phyloP scores from a whole-genome alignment of 23 tunicate species.

The Styela clava region DNA sequence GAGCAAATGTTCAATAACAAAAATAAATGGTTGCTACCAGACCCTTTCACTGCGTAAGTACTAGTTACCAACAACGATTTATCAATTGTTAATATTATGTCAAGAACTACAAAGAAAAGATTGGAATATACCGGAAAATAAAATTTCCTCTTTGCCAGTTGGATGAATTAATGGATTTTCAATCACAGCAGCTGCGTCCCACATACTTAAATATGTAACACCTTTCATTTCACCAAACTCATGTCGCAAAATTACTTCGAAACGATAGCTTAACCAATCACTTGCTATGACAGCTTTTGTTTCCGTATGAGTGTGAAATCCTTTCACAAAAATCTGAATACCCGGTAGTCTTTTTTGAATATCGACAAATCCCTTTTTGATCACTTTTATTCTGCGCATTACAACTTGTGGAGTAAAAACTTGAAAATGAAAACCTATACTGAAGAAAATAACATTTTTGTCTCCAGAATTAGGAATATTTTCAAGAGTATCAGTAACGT shows the following conservation, averaged over 20 bases:
- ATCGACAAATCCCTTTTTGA: not conserved
- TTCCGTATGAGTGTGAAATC: constrained; percentile 10
- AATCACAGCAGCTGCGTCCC: not conserved
- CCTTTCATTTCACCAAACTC: not conserved
- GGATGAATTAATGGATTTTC: constrained; percentile 1
- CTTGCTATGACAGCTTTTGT: not conserved
- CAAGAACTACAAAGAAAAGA: not conserved
- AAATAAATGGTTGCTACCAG: too few species aligned
- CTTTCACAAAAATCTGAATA: constrained; percentile 12
- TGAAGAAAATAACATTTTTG: constrained; percentile 24
- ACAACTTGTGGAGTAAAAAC: constrained; percentile 18
- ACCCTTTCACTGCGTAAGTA: too few species aligned
- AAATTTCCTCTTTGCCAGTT: not conserved
- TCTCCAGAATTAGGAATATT: constrained; percentile 20
- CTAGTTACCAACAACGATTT: too few species aligned
- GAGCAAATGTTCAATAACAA: too few species aligned
- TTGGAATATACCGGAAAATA: not conserved
- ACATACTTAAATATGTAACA: not conserved
- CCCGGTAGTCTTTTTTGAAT: not conserved
- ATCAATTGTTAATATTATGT: too few species aligned
- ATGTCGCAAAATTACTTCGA: constrained; percentile 16
- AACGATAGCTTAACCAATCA: not conserved
- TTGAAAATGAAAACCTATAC: constrained; percentile 40
- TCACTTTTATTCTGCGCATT: constrained; percentile 1
- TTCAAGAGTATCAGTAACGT: constrained; percentile 38